phyloP scores from a whole-genome alignment of 2,797 vertebrate species.

The Natrix natrix region DNA sequence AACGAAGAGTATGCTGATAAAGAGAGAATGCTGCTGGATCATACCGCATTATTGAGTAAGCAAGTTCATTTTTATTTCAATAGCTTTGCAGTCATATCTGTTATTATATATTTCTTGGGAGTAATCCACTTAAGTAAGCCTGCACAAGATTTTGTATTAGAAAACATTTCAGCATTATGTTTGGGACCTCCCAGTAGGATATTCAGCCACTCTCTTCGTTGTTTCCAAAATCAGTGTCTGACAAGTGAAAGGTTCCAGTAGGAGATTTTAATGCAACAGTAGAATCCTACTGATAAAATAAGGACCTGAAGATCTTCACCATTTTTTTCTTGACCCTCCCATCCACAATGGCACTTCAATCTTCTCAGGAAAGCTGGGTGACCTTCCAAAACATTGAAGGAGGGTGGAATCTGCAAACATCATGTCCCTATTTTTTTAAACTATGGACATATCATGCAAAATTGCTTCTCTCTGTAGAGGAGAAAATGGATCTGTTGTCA shows the following conservation, averaged over 20 bases:
- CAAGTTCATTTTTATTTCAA: slow-evolving; percentile 14
- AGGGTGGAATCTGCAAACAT: background rate
- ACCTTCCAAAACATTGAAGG: background rate
- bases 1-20: slow-evolving; percentile 72
- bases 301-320: background rate
- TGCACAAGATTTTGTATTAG: background rate
- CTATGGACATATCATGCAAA: background rate
- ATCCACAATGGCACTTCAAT: background rate
- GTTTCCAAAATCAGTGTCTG: background rate
- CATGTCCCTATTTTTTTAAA: background rate
- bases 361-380: background rate
- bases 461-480: background rate
- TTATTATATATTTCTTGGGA: background rate
- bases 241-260: background rate
- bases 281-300: background rate
- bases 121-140: background rate
- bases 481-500: background rate
- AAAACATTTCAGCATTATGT: background rate
- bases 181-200: background rate
- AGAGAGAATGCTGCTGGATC: slow-evolving; percentile 73
- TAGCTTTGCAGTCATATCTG: background rate
- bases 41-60: slow-evolving; percentile 71
- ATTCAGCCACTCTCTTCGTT: background rate
- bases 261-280: background rate
- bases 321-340: background rate